phyloP scores from a whole-genome alignment of 2,888 invertebrate genomes.

The Disparrhopalites patrizii region DNA sequence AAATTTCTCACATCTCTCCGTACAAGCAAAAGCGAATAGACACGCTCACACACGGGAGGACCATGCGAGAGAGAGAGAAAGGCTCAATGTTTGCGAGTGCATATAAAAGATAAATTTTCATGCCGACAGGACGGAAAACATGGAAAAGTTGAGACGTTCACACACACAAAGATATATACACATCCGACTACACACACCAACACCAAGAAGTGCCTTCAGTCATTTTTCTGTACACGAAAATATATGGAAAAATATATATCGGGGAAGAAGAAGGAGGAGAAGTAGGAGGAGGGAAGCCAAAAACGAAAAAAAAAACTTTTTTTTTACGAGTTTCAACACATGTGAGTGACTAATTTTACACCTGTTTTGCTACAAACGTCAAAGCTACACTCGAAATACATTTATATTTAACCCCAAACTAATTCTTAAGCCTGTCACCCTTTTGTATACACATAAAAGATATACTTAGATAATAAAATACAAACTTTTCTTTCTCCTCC shows the following conservation, averaged over 20 bases:
- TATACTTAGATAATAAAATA: not conserved
- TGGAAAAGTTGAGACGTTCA: conserved; percentile 2
- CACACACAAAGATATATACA: no score
- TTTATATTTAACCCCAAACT: conserved; percentile 47
- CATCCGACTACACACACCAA: no score
- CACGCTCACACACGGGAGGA: no score
- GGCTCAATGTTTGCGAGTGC: no score
- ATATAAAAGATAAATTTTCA: conserved; percentile 9
- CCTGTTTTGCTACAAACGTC: conserved; percentile 47
- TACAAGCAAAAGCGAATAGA: no score
- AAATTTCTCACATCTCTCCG: not conserved
- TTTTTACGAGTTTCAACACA: conserved; percentile 40
- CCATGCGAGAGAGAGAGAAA: no score
- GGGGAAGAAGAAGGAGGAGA: no score
- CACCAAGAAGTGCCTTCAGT: not conserved
- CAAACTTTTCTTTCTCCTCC: no score
- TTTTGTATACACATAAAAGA: not conserved
- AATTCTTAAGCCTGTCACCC: conserved; percentile 35
- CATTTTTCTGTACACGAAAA: not conserved
- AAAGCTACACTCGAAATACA: conserved; percentile 41
- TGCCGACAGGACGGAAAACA: conserved; percentile 9
- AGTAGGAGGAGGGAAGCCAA: no score
- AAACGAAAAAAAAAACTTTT: no score
- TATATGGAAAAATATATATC: no score
- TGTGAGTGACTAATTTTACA: conserved; percentile 47